Conservation (phyloP, 2,797 vertebrate species). For the Rhinoraja longicauda region DNA sequence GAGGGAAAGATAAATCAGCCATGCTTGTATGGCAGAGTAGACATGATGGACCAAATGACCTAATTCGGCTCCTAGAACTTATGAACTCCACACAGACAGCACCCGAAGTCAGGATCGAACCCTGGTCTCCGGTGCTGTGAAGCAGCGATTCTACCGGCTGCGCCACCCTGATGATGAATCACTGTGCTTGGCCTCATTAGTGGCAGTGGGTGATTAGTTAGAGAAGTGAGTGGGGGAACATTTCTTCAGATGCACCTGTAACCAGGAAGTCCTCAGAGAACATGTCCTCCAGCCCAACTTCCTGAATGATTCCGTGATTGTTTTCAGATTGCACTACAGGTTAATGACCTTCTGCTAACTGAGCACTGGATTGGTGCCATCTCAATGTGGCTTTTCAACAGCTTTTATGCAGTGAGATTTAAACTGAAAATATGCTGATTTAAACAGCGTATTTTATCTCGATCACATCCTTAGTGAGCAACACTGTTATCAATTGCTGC, state of each 20-base stretch:
- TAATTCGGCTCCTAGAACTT: too few relatives aligned
- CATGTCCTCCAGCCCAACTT: not conserved
- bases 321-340: not conserved
- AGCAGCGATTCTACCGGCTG: too few relatives aligned
- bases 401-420: not conserved
- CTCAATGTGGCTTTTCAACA: not conserved
- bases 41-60: too few relatives aligned
- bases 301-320: not conserved
- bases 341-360: too few relatives aligned
- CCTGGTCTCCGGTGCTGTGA: too few relatives aligned
- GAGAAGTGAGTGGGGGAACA: not conserved
- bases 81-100: too few relatives aligned
- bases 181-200: not conserved
- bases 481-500: not conserved
- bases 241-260: not conserved
- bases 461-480: not conserved
- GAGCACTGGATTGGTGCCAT: not conserved
- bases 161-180: not conserved
- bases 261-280: not conserved
- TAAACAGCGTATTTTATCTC: not conserved
- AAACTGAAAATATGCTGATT: too few relatives aligned
- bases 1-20: too few relatives aligned
- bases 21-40: too few relatives aligned
- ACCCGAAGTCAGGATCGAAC: too few relatives aligned
- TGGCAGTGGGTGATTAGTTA: not conserved